Percentiles rank a stretch among this genome's conserved stretches.
Evolutionary conservation across 2,888 invertebrate species (phyloP).

Genomic region (Drosophila paucipuncta): DNA sequence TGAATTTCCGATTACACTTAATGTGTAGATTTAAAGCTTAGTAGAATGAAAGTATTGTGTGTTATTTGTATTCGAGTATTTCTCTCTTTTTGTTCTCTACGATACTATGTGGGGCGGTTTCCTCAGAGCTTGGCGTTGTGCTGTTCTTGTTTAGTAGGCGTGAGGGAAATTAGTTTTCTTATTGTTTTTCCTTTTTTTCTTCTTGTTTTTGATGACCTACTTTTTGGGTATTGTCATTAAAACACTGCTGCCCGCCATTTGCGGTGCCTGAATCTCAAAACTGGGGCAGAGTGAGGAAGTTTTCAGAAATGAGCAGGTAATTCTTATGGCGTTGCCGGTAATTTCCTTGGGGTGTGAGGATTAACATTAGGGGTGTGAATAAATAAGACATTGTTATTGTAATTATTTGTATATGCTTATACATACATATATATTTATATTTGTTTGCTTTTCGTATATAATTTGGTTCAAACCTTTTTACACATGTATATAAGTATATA

Average conservation of each 20-base stretch:
- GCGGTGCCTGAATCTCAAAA: constrained; percentile 1
- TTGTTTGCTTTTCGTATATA: constrained; percentile 27
- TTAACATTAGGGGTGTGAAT: background rate
- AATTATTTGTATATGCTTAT: constrained; percentile 34
- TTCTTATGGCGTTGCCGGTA: constrained; percentile 60
- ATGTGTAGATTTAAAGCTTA: background rate
- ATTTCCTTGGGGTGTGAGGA: constrained; percentile 48
- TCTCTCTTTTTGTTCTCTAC: background rate
- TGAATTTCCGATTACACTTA: background rate
- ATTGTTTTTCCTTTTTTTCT: constrained; percentile 8
- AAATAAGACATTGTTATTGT: constrained; percentile 4
- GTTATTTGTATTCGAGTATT: background rate
- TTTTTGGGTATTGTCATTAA: constrained; percentile 25
- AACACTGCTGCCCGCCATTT: constrained; percentile 5
- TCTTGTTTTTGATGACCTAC: constrained; percentile 17
- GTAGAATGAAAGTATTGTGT: background rate
- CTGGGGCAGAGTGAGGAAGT: constrained; percentile 21
- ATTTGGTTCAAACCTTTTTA: constrained; percentile 53
- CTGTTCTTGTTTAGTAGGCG: constrained; percentile 28
- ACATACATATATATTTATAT: constrained; percentile 39
- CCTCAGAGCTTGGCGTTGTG: background rate
- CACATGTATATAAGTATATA: constrained; percentile 34
- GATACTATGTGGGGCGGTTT: background rate
- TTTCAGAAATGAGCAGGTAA: constrained; percentile 59
- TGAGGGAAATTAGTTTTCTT: constrained; percentile 65